Evolutionary conservation across 1,140 invertebrate species (phyloP).

Genomic region (Lasaia peninsularis): DNA sequence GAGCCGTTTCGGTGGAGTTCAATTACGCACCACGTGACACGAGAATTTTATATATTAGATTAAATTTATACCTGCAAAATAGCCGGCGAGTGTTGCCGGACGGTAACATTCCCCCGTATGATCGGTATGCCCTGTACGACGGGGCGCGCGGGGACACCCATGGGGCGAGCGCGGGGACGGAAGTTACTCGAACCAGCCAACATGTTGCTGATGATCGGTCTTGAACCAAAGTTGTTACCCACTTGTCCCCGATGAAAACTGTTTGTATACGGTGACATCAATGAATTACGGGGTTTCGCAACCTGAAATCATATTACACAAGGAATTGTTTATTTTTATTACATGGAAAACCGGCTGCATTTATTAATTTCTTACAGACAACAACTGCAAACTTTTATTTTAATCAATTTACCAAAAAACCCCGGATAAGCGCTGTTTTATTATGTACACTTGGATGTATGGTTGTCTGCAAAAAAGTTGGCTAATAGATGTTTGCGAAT

Average conservation of each 20-base stretch:
- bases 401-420: no score
- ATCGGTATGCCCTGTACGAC: slow-evolving; percentile 46
- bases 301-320: slow-evolving; percentile 34
- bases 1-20: no score
- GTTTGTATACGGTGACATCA: slow-evolving; percentile 52
- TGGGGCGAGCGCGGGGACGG: slow-evolving; percentile 38
- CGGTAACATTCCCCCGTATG: slow-evolving; percentile 42
- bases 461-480: no score
- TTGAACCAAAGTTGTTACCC: slow-evolving; percentile 13
- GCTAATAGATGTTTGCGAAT: no score
- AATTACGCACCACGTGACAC: no score
- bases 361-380: no score
- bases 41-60: no score
- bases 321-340: no score
- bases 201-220: slow-evolving; percentile 30
- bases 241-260: slow-evolving; percentile 39
- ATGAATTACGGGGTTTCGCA: slow-evolving; percentile 62
- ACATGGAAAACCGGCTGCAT: no score
- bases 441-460: no score
- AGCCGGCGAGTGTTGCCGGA: slow-evolving; percentile 36
- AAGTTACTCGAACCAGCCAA: slow-evolving; percentile 21
- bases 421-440: no score
- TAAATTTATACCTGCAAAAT: slow-evolving; percentile 17
- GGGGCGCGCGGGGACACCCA: slow-evolving; percentile 27
- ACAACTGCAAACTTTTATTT: no score